These are phyloP conservation scores for Aulostomus chinensis DNA, from an alignment of 2,797 vertebrate genomes.

Conservation along the genomic window DNA sequence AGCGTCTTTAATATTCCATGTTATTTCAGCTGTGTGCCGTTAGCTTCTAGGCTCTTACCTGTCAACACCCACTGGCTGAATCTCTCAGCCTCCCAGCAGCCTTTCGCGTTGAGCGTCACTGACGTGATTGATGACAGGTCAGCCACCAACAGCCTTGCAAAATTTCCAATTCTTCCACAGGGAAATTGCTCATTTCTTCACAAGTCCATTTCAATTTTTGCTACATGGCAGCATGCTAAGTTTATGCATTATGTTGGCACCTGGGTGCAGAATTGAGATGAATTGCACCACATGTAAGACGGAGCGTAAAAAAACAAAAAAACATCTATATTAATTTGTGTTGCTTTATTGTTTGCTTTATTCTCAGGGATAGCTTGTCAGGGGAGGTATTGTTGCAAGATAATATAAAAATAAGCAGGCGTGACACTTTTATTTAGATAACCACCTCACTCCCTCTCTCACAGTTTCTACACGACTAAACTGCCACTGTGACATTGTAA, in stretches of 20 bases:
- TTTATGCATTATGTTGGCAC: slow-evolving; percentile 93
- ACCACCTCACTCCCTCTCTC: slow-evolving; percentile 46
- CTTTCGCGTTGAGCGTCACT: slow-evolving; percentile 66
- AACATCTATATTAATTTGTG: slow-evolving; percentile 63
- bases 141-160: slow-evolving; percentile 88
- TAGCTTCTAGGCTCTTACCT: slow-evolving; percentile 82
- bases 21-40: slow-evolving; percentile 84
- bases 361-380: slow-evolving; percentile 49
- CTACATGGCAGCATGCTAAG: slow-evolving; percentile 86
- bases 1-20: slow-evolving; percentile 2
- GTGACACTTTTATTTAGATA: slow-evolving; percentile 78
- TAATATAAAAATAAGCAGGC: slow-evolving; percentile 76
- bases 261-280: slow-evolving; percentile 91
- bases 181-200: slow-evolving; percentile 99
- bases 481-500: slow-evolving; percentile 75
- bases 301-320: slow-evolving; percentile 72
- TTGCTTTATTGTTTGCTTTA: slow-evolving; percentile 67
- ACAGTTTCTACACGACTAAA: slow-evolving; percentile 64
- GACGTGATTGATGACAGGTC: slow-evolving; percentile 99
- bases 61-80: slow-evolving; percentile 73
- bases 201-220: slow-evolving; percentile 96
- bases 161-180: slow-evolving; percentile 96
- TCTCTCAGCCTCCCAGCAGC: slow-evolving; percentile 74
- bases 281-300: slow-evolving; percentile 86
- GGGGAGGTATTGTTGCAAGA: slow-evolving; percentile 37